Conservation (phyloP, 2,797 vertebrate species). For the Hydrolagus colliei region DNA sequence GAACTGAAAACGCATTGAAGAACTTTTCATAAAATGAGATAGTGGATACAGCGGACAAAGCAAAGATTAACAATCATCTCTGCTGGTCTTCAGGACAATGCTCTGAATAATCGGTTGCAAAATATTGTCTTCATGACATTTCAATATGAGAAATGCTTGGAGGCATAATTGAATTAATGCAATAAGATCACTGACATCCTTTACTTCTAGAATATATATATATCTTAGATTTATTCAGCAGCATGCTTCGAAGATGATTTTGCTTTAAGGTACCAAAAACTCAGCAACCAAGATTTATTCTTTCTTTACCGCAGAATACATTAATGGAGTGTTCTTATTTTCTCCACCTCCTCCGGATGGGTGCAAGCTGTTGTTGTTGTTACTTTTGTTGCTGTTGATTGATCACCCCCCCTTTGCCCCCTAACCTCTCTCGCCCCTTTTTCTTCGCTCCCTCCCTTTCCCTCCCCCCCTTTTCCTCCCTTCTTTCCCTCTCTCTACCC, state of each 20-base stretch:
- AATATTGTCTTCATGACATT: constrained; percentile 10
- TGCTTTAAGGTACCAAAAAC: too few species aligned
- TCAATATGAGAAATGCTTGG: constrained; percentile 26
- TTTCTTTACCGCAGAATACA: too few species aligned
- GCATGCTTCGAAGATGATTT: neutral
- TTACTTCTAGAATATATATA: constrained; percentile 10
- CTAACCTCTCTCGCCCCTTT: too few species aligned
- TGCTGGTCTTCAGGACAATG: neutral
- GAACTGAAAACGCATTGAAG: neutral
- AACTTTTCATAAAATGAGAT: neutral
- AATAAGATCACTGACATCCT: constrained; percentile 5
- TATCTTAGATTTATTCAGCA: neutral
- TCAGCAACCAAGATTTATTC: too few species aligned
- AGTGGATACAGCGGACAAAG: neutral
- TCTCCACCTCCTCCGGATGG: too few species aligned
- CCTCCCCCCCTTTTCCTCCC: too few species aligned
- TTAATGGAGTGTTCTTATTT: too few species aligned
- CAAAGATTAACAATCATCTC: constrained; percentile 4
- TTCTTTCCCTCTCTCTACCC: too few species aligned
- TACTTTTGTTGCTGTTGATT: too few species aligned
- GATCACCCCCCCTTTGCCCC: too few species aligned
- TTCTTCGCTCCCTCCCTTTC: too few species aligned
- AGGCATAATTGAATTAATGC: constrained; percentile 12
- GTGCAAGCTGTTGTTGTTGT: too few species aligned
- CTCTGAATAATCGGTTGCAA: neutral